Evolutionary conservation across 92 coral and sea anemone genomes (phyloP).

Genomic region (Desmophyllum pertusum): DNA sequence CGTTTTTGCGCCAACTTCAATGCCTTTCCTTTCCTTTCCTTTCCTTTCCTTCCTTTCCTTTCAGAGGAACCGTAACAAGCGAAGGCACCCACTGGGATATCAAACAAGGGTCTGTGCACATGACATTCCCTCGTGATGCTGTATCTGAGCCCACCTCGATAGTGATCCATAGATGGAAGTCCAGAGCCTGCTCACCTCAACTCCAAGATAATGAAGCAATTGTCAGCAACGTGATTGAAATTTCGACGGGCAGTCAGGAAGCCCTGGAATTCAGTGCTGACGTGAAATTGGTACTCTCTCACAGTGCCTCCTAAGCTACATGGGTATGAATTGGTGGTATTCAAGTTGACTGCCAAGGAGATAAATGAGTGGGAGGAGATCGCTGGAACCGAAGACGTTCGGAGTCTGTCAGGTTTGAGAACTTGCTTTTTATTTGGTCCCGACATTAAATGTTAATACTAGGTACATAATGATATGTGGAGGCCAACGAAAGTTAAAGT

Average conservation of each 20-base stretch:
- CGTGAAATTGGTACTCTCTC: conserved; percentile 9
- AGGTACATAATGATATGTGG: too few relatives aligned
- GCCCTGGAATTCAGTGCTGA: conserved; percentile 29
- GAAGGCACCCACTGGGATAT: conserved; percentile 41
- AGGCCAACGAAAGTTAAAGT: too few relatives aligned
- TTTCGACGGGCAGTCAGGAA: conserved; percentile 17
- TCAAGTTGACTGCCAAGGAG: neutral
- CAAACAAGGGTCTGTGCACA: conserved; percentile 23
- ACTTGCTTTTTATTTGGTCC: neutral
- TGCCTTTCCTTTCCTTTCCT: too few relatives aligned
- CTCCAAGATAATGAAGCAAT: conserved; percentile 37
- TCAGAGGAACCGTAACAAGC: conserved; percentile 5
- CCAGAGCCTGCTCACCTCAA: conserved; percentile 29
- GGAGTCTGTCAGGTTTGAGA: neutral
- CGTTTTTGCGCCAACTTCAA: too few relatives aligned
- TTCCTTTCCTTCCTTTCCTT: too few relatives aligned
- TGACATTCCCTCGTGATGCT: conserved; percentile 50
- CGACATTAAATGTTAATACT: too few relatives aligned
- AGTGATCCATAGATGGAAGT: conserved; percentile 10
- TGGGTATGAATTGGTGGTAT: conserved; percentile 41
- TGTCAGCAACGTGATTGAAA: conserved; percentile 58
- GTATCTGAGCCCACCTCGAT: conserved; percentile 48
- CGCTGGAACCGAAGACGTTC: neutral
- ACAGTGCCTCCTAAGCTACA: conserved; percentile 26
- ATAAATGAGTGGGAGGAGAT: conserved; percentile 25